phyloP scores from a whole-genome alignment of 2,888 invertebrate species.

The Ectemnius cavifrons region DNA sequence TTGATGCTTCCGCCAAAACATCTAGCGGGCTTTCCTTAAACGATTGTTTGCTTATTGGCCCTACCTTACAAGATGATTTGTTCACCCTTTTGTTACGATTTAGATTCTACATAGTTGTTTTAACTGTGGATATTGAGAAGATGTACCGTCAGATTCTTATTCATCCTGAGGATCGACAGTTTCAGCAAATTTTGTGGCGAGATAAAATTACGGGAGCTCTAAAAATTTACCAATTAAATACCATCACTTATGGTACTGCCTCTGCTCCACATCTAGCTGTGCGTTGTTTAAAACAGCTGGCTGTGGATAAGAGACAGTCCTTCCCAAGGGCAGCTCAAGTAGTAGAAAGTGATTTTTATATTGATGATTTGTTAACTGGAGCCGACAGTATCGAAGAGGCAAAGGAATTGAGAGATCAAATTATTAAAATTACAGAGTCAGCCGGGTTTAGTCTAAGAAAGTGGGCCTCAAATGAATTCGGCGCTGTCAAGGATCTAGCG shows the following conservation, averaged over 20 bases:
- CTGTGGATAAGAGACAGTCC: neutral
- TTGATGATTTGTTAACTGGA: conserved; percentile 37
- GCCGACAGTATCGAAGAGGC: conserved; percentile 17
- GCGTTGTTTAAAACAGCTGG: neutral
- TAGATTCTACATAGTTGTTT: neutral
- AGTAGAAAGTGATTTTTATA: conserved; percentile 27
- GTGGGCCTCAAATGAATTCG: neutral
- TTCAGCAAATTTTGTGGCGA: conserved; percentile 6
- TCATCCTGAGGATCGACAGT: neutral
- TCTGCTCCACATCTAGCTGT: too few species aligned
- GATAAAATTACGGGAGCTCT: neutral
- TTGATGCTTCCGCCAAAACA: neutral
- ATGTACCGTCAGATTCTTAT: conserved; percentile 9
- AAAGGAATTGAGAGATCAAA: neutral
- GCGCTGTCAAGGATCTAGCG: too few species aligned
- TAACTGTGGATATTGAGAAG: conserved; percentile 17
- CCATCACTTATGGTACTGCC: too few species aligned
- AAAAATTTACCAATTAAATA: neutral
- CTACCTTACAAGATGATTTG: conserved; percentile 14
- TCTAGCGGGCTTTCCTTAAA: neutral
- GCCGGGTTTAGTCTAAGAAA: conserved; percentile 7
- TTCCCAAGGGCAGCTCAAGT: neutral
- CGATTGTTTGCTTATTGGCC: neutral
- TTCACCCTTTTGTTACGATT: neutral
- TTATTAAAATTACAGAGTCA: neutral